Conservation (phyloP, 92 coral and sea anemone species). For the Diadumene lineata region DNA sequence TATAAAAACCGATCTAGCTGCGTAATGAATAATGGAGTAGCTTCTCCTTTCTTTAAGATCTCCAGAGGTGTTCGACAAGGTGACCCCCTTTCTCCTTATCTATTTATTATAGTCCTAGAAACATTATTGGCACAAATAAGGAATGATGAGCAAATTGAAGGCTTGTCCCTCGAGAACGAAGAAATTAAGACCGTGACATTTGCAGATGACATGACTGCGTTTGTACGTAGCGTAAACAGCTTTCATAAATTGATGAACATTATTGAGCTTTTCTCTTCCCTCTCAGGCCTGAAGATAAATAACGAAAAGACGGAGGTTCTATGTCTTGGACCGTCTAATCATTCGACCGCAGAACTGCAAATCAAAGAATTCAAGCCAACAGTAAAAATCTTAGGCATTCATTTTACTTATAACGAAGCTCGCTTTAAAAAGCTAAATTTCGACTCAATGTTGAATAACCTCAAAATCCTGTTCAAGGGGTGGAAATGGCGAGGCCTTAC, state of each 20-base stretch:
- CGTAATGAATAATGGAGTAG: not conserved
- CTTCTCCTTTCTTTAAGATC: not conserved
- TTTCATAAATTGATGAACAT: not conserved
- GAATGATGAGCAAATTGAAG: not conserved
- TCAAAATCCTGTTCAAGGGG: not conserved
- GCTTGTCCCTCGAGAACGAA: too few relatives aligned
- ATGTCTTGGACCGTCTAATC: not conserved
- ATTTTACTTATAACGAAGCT: not conserved
- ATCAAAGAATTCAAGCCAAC: not conserved
- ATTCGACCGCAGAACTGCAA: not conserved
- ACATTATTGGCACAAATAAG: not conserved
- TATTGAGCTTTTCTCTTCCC: too few relatives aligned
- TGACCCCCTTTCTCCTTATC: not conserved
- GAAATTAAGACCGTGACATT: not conserved
- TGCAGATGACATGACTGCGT: not conserved
- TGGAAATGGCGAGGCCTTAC: not conserved
- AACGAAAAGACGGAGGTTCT: too few relatives aligned
- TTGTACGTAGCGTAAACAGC: not conserved
- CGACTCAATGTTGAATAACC: not conserved
- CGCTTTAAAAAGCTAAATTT: not conserved
- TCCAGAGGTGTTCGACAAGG: not conserved
- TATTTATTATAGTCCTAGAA: not conserved
- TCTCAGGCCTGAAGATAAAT: too few relatives aligned
- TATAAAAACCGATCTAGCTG: not conserved
- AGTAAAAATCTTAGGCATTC: too few relatives aligned